A percentile compares a stretch with the other conserved stretches of the same genome.
These are phyloP conservation scores for Lanius ludovicianus DNA, from an alignment of 2,113 vertebrate species.

Conservation along the genomic window DNA sequence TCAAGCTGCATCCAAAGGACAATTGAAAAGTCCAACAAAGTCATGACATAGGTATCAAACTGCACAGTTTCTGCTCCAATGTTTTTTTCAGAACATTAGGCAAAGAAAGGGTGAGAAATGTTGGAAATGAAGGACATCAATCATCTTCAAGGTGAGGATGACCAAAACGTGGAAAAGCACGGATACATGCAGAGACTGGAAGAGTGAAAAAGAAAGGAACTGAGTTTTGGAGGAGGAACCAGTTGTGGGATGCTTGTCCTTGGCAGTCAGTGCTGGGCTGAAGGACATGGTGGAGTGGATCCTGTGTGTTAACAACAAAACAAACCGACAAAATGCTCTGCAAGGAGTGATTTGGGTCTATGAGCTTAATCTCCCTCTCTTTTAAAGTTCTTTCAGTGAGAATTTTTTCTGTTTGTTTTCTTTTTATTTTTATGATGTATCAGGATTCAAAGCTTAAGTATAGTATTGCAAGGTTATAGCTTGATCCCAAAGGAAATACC, in stretches of 20 bases:
- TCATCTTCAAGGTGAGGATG: neutral
- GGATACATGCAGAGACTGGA: neutral
- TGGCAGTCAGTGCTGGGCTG: neutral
- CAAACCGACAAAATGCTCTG: neutral
- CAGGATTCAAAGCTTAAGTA: neutral
- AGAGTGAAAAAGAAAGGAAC: neutral
- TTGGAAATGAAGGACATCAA: neutral
- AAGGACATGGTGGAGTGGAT: neutral
- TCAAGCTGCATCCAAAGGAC: neutral
- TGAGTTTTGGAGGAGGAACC: neutral
- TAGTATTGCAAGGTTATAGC: neutral
- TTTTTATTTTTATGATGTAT: neutral
- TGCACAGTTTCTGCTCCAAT: neutral
- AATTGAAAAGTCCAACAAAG: neutral
- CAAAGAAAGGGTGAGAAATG: neutral
- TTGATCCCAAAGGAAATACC: neutral
- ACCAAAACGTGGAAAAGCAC: neutral
- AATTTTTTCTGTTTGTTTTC: neutral
- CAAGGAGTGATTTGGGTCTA: neutral
- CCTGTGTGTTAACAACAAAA: neutral
- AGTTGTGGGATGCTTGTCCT: neutral
- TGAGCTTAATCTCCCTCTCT: neutral
- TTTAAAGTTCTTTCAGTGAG: neutral
- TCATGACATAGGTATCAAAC: neutral
- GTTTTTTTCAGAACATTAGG: neutral